Evolutionary conservation across 2,888 invertebrate species (phyloP).

Genomic region (Dexiosoma caninum): DNA sequence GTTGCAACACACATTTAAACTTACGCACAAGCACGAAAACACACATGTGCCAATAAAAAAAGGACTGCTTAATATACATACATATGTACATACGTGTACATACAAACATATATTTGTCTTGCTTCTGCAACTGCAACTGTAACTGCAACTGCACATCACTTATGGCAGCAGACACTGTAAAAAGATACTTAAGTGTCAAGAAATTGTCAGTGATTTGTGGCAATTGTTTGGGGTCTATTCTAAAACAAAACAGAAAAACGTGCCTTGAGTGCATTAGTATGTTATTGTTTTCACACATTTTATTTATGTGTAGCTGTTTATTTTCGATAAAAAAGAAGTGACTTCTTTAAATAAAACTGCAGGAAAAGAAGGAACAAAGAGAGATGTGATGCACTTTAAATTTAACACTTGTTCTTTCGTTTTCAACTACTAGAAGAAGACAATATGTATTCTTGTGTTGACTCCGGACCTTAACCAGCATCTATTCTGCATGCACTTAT

Average conservation of each 20-base stretch:
- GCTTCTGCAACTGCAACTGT: not conserved
- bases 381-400: slow-evolving; percentile 34
- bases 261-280: slow-evolving; percentile 59
- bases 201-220: slow-evolving; percentile 62
- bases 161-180: slow-evolving; percentile 20
- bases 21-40: not conserved
- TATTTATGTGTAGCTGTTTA: not conserved
- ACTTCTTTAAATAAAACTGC: slow-evolving; percentile 25
- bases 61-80: slow-evolving; percentile 53
- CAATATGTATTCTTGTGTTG: too few species aligned
- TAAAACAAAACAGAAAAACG: slow-evolving; percentile 42
- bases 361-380: not conserved
- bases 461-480: slow-evolving; percentile 1
- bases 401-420: slow-evolving; percentile 54
- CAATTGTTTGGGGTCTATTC: slow-evolving; percentile 54
- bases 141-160: slow-evolving; percentile 35
- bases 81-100: too few species aligned
- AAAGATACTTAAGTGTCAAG: slow-evolving; percentile 57
- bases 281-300: slow-evolving; percentile 59
- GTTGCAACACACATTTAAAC: slow-evolving; percentile 8
- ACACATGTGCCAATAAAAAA: not conserved
- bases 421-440: not conserved
- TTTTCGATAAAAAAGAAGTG: not conserved
- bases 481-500: slow-evolving; percentile 28
- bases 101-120: not conserved